A percentile compares a stretch with the other conserved stretches of the same genome.
Evolutionary conservation across 2,113 vertebrate species (phyloP).

Genomic region (Nothoprocta perdicaria): DNA sequence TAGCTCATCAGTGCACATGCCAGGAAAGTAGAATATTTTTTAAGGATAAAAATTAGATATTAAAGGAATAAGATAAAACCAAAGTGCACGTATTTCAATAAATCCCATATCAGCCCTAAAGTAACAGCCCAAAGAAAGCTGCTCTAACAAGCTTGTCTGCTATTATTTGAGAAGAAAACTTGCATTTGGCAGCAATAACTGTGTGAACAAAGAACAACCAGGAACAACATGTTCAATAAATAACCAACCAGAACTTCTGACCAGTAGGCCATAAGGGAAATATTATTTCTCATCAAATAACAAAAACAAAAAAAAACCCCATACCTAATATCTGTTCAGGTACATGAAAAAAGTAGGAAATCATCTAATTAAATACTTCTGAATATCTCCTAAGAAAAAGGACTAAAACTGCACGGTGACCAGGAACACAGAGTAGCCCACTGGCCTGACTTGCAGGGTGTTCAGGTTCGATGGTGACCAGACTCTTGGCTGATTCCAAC

Average conservation of each 20-base stretch:
- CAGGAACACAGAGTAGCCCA: neutral
- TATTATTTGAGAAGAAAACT: constrained; percentile 53
- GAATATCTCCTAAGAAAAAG: accelerated
- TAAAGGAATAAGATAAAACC: constrained; percentile 34
- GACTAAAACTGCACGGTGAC: neutral
- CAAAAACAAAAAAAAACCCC: neutral
- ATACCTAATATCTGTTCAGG: neutral
- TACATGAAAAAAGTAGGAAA: neutral
- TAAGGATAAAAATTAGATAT: neutral
- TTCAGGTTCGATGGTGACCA: neutral
- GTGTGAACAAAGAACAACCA: neutral
- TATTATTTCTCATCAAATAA: constrained; percentile 37
- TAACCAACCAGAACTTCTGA: constrained; percentile 35
- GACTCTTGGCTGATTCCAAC: neutral
- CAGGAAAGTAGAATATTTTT: neutral
- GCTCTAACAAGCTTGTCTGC: constrained; percentile 61
- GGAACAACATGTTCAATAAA: constrained; percentile 52
- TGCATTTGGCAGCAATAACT: constrained; percentile 39
- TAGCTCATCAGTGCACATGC: neutral
- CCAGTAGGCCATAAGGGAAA: constrained; percentile 6
- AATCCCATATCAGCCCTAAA: constrained; percentile 40
- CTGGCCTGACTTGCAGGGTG: neutral
- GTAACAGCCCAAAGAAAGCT: constrained; percentile 57
- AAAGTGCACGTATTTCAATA: constrained; percentile 32
- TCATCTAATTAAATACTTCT: neutral